These are phyloP conservation scores for Sinocyclocheilus rhinocerous DNA, from an alignment of 2,113 vertebrate species.

Conservation along the genomic window DNA sequence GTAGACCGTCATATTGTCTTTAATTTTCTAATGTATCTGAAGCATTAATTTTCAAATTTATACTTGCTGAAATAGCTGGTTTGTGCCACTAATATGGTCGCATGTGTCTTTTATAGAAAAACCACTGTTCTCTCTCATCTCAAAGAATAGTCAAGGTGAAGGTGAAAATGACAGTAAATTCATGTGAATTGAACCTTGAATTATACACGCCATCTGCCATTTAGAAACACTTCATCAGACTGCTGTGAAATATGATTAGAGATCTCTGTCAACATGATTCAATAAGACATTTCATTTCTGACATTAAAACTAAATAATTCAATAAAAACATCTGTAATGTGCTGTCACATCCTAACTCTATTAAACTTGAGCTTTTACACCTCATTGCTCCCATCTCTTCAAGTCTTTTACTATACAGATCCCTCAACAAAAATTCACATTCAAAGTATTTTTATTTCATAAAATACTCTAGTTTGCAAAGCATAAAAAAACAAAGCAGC, in stretches of 20 bases:
- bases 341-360: not conserved
- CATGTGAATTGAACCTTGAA: not conserved
- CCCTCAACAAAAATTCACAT: not conserved
- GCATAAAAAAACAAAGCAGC: not conserved
- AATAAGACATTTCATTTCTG: not conserved
- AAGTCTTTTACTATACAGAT: not conserved
- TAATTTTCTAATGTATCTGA: not conserved
- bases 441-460: not conserved
- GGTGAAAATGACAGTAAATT: not conserved
- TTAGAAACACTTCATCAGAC: not conserved
- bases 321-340: not conserved
- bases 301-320: not conserved
- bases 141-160: slow-evolving; percentile 8
- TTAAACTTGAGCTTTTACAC: not conserved
- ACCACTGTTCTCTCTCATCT: not conserved
- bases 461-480: not conserved
- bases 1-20: not conserved
- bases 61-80: not conserved
- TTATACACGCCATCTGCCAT: not conserved
- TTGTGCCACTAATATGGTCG: not conserved
- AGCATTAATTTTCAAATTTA: not conserved
- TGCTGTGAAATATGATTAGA: not conserved
- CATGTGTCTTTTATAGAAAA: not conserved
- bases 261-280: not conserved
- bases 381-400: not conserved